Evolutionary conservation across 2,888 invertebrate genomes (phyloP), one percentile per base, ranked within the genome.

Genomic region (Micropterix aruncella): DNA sequence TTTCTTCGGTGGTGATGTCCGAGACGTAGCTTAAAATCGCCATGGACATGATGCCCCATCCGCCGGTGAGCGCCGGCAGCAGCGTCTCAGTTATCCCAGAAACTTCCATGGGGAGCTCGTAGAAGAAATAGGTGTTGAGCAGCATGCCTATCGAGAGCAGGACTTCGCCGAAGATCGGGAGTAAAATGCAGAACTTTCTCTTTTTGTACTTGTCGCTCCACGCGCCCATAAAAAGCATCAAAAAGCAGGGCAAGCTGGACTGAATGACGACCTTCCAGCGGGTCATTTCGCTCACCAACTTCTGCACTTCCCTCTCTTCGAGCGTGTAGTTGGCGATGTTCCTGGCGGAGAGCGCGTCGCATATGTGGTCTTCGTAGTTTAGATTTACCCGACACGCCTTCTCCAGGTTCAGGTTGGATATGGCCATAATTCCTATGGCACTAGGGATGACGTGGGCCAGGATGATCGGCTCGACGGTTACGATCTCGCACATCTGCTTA

Each of bases 311-410:
- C 3, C 73, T 66, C 54, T 83, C 83, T 56, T 84, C 77, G 41
- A 61, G 55, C 1, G 79, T 79, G 56, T 77, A 80, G 55, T 80
- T 81, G 41, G 74, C 77, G 12, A 85, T 87, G 54, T 84, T 77
- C 51, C 87, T 73, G 41, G 74, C 72, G 15, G 83, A 80, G 37
- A 89, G 61, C 1, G 87, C 85, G 50, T 79, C 77, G 58, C 89
- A 89, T 19, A 88, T 75, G 56, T 77, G 75, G 47, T 78, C 76
- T 18, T 80, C 72, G 53, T 85, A 87, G 1, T 71, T 75, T 57
- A 88, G 70, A 59, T 89, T 89, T 17, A 89, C 88, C 45, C 87
- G 68, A 59, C 89, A 89, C 2, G 88, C 89, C 62, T 89, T 89
- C 59, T 88, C 89, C 54, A 89, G 70, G 61, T 86, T 86, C 46